These are phyloP conservation scores for Drosophila saltans DNA, from an alignment of 1,140 invertebrate species.

Conservation along the genomic window DNA sequence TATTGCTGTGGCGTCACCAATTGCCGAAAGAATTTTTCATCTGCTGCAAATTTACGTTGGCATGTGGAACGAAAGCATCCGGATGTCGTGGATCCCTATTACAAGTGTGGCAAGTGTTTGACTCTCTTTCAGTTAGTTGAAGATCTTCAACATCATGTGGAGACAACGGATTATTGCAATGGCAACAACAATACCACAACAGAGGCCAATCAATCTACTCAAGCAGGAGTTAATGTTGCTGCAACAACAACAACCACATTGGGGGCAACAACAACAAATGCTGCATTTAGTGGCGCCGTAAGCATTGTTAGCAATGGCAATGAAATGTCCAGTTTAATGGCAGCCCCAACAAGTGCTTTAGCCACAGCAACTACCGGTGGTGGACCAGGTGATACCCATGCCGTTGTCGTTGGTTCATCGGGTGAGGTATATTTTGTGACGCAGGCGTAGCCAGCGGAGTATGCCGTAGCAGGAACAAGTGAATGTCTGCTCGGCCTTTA, in stretches of 20 bases:
- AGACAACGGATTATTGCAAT: constrained; percentile 67
- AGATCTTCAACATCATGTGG: constrained; percentile 68
- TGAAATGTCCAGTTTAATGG: constrained; percentile 62
- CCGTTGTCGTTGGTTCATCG: constrained; percentile 64
- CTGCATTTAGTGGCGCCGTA: constrained; percentile 63
- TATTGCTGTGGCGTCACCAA: constrained; percentile 76
- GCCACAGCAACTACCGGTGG: constrained; percentile 7
- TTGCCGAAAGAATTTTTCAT: constrained; percentile 78
- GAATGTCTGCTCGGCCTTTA: constrained; percentile 74
- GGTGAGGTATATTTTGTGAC: constrained; percentile 76
- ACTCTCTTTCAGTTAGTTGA: constrained; percentile 66
- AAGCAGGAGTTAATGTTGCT: too few species aligned
- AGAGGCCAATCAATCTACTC: background rate
- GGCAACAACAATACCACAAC: constrained; percentile 12
- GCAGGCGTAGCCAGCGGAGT: constrained; percentile 77
- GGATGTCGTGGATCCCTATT: constrained; percentile 58
- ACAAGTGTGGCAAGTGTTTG: constrained; percentile 75
- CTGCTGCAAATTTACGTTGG: constrained; percentile 65
- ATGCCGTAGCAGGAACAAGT: constrained; percentile 50
- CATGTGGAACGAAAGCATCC: constrained; percentile 78
- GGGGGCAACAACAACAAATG: constrained; percentile 23
- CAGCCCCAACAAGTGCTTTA: constrained; percentile 27
- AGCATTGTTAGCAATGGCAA: constrained; percentile 73
- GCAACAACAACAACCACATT: background rate
- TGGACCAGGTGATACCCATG: constrained; percentile 55